These are phyloP conservation scores for Stomorhina lunata DNA, from an alignment of 2,888 invertebrate species.

Conservation along the genomic window DNA sequence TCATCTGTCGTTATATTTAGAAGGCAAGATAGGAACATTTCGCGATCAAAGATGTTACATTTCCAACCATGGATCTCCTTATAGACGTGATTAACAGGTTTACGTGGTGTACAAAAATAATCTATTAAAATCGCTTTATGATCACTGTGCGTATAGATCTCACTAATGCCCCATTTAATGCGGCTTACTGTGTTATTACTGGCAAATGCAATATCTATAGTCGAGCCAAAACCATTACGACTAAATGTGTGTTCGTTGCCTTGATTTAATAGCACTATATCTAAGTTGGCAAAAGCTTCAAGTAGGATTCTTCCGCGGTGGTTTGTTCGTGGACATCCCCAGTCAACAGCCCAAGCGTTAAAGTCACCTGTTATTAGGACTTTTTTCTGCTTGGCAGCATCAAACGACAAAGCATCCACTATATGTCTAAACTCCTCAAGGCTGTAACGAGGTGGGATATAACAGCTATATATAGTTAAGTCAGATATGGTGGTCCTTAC, in stretches of 20 bases:
- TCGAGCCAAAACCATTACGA: background rate
- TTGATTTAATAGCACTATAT: background rate
- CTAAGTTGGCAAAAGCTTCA: background rate
- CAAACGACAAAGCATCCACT: background rate
- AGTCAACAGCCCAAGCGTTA: constrained; percentile 41
- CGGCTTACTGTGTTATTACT: background rate
- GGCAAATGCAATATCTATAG: constrained; percentile 41
- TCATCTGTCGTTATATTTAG: background rate
- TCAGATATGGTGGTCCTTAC: background rate
- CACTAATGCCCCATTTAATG: constrained; percentile 2
- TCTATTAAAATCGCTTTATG: constrained; percentile 12
- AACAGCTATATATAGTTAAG: background rate
- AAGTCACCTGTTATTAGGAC: constrained; percentile 42
- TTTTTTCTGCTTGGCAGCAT: background rate
- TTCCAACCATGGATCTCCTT: too few species aligned
- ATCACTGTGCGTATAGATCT: constrained; percentile 40
- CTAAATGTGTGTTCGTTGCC: constrained; percentile 16
- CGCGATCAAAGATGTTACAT: background rate
- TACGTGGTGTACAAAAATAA: background rate
- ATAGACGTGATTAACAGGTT: too few species aligned
- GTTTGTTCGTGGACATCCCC: constrained; percentile 20
- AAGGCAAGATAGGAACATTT: background rate
- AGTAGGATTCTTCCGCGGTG: constrained; percentile 2
- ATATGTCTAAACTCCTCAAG: background rate
- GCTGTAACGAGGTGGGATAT: constrained; percentile 1